Evolutionary conservation across 1,140 invertebrate genomes (phyloP), one percentile per base, ranked within the genome.

Genomic region (Drosophila grimshawi): DNA sequence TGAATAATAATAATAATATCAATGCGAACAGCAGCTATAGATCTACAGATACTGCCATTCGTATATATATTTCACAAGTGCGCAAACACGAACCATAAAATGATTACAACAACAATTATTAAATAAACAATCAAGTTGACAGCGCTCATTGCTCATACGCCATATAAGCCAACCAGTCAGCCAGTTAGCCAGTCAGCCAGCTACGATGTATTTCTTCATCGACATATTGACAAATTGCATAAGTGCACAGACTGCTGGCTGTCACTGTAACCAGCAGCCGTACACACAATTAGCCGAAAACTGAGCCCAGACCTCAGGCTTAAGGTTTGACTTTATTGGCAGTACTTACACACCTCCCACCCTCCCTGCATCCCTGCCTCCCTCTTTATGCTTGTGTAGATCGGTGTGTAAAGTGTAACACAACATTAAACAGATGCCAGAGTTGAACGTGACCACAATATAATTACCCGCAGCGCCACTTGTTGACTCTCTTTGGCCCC

Each of bases 361-460:
- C 46, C 33, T 52, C 41, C 45, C 5, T 66, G 19, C 43, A 32
- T 10, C 3, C 46, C 37, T 59, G 33, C 19, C 19, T 48, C 2
- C 5, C 33, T 66, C 10, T 43, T 6, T 63, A 45, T 37, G n/a
- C 11, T 45, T 65, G 61, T 70, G 63, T 49, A 78, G 81, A 80
- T 86, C 66, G 72, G 57, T 59, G 80, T 59, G 82, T 88, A 81
- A 90, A 90, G 83, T 90, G 88, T 90, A 90, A 88, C 88, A 90
- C 80, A 63, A 65, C 70, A 81, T 88, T 81, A 90, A 90, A 69
- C 78, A 88, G 88, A 90, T 90, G 88, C 88, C 78, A 53, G 55
- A 74, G 66, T 53, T 52, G 76, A 83, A 90, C 88, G 88, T 90
- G 88, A 90, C 88, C 88, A 77, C 82, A 86, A 90, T 90, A 90